Conservation (phyloP, 2,797 vertebrate genomes). For the Todus mexicanus region DNA sequence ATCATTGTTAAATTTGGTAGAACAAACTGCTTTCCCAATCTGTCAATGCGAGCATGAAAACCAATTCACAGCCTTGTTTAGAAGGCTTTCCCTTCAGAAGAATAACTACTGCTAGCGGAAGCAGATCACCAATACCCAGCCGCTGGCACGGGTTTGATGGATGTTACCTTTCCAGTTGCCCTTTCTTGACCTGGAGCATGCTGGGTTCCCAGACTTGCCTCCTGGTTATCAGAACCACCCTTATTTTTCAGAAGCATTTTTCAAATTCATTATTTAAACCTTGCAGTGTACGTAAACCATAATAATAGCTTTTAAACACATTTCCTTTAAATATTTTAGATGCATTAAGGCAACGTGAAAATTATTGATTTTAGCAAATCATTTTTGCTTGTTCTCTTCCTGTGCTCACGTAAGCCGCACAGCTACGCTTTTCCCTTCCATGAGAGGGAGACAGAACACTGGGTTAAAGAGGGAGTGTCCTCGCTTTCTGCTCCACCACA, state of each 20-base stretch:
- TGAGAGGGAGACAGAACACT: constrained; percentile 61
- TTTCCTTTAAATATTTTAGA: constrained; percentile 72
- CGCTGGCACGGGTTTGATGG: constrained; percentile 67
- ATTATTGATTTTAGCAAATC: constrained; percentile 71
- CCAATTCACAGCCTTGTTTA: constrained; percentile 84
- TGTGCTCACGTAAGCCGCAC: neutral
- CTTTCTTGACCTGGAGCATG: constrained; percentile 59
- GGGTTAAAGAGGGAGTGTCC: neutral
- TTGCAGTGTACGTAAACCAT: constrained; percentile 55
- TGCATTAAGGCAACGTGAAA: constrained; percentile 63
- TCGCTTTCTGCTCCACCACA: neutral
- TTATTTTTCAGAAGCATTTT: constrained; percentile 33
- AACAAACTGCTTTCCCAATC: constrained; percentile 99
- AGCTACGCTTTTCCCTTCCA: constrained; percentile 44
- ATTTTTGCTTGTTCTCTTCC: constrained; percentile 1
- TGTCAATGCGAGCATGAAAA: constrained; percentile 87
- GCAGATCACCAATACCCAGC: constrained; percentile 61
- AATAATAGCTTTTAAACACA: constrained; percentile 71
- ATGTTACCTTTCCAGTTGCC: constrained; percentile 67
- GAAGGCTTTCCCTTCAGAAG: constrained; percentile 75
- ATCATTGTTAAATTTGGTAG: constrained; percentile 99
- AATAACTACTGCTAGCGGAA: constrained; percentile 67
- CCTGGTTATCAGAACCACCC: constrained; percentile 53
- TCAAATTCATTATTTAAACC: constrained; percentile 72
- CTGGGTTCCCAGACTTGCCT: constrained; percentile 63